phyloP scores from a whole-genome alignment of 2,113 vertebrate species.

The Struthidea cinerea region DNA sequence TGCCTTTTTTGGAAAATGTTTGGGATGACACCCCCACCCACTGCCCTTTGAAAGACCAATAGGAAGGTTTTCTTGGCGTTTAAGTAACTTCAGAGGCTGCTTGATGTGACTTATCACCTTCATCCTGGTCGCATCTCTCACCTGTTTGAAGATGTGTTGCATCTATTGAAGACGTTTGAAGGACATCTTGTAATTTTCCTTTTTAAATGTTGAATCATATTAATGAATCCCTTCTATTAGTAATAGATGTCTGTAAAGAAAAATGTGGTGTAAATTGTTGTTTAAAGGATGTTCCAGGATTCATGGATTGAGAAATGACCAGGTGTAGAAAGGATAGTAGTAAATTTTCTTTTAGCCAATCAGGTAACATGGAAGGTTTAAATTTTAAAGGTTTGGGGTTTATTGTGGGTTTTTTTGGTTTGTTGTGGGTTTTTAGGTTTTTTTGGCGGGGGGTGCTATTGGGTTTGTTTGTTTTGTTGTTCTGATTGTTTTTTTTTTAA shows the following conservation, averaged over 20 bases:
- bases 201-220: not conserved
- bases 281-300: not conserved
- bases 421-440: not conserved
- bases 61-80: not conserved
- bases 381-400: not conserved
- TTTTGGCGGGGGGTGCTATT: not conserved
- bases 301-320: not conserved
- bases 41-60: not conserved
- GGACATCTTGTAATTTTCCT: not conserved
- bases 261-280: not conserved
- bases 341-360: not conserved
- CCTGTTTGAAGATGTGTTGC: not conserved
- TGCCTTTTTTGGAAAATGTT: not conserved
- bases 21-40: not conserved
- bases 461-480: not conserved
- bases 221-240: not conserved
- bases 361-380: not conserved
- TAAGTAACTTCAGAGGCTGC: not conserved
- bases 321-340: not conserved
- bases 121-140: not conserved
- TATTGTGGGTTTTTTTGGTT: not conserved
- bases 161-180: not conserved
- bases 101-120: not conserved
- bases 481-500: not conserved
- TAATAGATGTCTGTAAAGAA: not conserved